phyloP scores from a whole-genome alignment of 2,888 invertebrate genomes.

The Aquatica leii region DNA sequence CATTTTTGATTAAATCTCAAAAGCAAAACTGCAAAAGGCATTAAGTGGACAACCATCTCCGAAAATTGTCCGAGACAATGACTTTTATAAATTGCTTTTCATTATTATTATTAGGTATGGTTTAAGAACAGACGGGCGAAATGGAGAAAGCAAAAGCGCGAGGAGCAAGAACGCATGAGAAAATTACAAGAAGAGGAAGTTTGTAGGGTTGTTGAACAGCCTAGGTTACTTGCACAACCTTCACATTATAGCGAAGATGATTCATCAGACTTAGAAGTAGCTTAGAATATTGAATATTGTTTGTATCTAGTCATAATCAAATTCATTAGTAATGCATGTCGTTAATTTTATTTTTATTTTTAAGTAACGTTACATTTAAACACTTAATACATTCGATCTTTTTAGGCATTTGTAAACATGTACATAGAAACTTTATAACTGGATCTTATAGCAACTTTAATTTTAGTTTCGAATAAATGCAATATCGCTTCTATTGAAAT shows the following conservation, averaged over 20 bases:
- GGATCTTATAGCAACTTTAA: too few species aligned
- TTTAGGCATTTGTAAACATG: too few species aligned
- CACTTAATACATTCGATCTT: too few species aligned
- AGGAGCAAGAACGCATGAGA: constrained; percentile 81
- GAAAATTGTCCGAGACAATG: constrained; percentile 28
- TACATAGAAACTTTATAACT: too few species aligned
- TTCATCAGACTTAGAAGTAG: constrained; percentile 83
- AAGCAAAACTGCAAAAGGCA: constrained; percentile 37
- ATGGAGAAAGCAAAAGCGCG: constrained; percentile 95
- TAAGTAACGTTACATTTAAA: too few species aligned
- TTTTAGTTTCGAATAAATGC: too few species aligned
- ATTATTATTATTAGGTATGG: constrained; percentile 79
- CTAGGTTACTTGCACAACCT: constrained; percentile 43
- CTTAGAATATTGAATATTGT: constrained; percentile 60
- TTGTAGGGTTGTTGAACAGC: constrained; percentile 56
- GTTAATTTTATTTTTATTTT: constrained; percentile 2
- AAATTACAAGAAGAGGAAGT: constrained; percentile 83
- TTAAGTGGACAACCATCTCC: constrained; percentile 38
- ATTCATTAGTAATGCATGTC: not conserved
- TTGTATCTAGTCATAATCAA: constrained; percentile 20
- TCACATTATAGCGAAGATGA: constrained; percentile 71
- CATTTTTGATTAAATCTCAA: constrained; percentile 35
- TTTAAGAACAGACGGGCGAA: constrained; percentile 96
- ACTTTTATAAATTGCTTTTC: constrained; percentile 29
- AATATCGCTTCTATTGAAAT: too few species aligned